These are phyloP conservation scores for Melanerpes aurifrons DNA, from an alignment of 2,113 vertebrate genomes.

Conservation along the genomic window DNA sequence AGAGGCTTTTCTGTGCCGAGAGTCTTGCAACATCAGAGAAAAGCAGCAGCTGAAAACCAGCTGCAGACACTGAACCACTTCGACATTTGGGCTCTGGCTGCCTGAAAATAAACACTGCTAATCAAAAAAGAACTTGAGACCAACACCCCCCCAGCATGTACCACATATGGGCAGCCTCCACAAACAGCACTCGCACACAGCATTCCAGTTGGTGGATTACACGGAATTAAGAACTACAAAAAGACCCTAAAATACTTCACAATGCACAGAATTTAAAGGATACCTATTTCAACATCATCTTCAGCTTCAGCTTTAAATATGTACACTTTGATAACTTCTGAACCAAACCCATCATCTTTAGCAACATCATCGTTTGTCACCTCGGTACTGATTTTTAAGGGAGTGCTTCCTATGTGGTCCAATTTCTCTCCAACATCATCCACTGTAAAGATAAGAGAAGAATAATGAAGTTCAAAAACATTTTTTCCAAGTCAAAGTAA, in stretches of 20 bases:
- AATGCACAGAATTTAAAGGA: conserved; percentile 7
- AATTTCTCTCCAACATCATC: conserved; percentile 98
- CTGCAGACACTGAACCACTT: background rate
- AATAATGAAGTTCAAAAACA: conserved; percentile 27
- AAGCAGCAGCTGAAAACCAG: background rate
- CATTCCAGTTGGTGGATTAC: background rate
- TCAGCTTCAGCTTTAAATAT: conserved; percentile 99
- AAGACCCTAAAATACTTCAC: background rate
- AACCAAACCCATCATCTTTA: conserved; percentile 92
- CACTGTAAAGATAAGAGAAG: conserved; percentile 80
- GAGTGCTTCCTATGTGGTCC: conserved; percentile 90
- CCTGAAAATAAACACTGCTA: background rate
- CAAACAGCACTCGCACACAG: background rate
- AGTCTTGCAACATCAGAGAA: background rate
- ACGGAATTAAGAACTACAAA: background rate
- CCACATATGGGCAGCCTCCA: background rate
- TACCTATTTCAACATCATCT: conserved; percentile 98
- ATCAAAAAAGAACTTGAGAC: background rate
- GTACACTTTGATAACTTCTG: conserved; percentile 99
- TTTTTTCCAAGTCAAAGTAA: background rate
- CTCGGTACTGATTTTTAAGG: conserved; percentile 94
- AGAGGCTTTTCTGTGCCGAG: background rate
- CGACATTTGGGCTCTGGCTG: background rate
- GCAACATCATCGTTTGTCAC: conserved; percentile 89
- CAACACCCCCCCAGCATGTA: background rate